These are phyloP conservation scores for Trichoplusia ni DNA, from an alignment of 1,140 invertebrate genomes.

Conservation along the genomic window DNA sequence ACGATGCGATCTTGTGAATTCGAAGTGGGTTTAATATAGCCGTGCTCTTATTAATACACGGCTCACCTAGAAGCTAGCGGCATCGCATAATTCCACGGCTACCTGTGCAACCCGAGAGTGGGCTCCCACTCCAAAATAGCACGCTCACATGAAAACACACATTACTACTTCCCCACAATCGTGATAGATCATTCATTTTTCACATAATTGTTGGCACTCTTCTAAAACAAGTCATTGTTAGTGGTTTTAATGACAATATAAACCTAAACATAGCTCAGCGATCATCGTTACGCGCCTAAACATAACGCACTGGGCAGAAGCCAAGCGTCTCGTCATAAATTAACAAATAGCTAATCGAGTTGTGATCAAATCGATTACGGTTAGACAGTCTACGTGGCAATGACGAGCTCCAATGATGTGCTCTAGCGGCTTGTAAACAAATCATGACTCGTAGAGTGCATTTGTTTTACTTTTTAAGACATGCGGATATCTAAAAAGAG, in stretches of 20 bases:
- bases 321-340: slow-evolving; percentile 50
- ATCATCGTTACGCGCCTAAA: slow-evolving; percentile 21
- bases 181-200: slow-evolving; percentile 37
- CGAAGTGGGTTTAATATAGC: slow-evolving; percentile 62
- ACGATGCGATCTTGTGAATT: slow-evolving; percentile 55
- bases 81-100: slow-evolving; percentile 50
- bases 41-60: slow-evolving; percentile 62
- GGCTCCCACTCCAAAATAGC: slow-evolving; percentile 49
- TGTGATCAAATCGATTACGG: slow-evolving; percentile 15
- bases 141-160: slow-evolving; percentile 48
- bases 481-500: not conserved
- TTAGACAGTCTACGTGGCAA: not conserved
- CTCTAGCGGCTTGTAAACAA: slow-evolving; percentile 2
- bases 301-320: slow-evolving; percentile 41
- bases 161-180: slow-evolving; percentile 51
- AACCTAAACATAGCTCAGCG: slow-evolving; percentile 51
- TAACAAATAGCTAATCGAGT: slow-evolving; percentile 20
- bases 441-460: slow-evolving; percentile 3
- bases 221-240: slow-evolving; percentile 31
- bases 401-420: not conserved
- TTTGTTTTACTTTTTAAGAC: not conserved
- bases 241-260: slow-evolving; percentile 46
- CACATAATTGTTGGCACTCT: slow-evolving; percentile 34
- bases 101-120: slow-evolving; percentile 54
- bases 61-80: slow-evolving; percentile 55